Percentiles rank a stretch among this genome's conserved stretches.
These are phyloP conservation scores for Hipposideros armiger DNA, from an alignment of 2,113 vertebrate species.

Conservation along the genomic window DNA sequence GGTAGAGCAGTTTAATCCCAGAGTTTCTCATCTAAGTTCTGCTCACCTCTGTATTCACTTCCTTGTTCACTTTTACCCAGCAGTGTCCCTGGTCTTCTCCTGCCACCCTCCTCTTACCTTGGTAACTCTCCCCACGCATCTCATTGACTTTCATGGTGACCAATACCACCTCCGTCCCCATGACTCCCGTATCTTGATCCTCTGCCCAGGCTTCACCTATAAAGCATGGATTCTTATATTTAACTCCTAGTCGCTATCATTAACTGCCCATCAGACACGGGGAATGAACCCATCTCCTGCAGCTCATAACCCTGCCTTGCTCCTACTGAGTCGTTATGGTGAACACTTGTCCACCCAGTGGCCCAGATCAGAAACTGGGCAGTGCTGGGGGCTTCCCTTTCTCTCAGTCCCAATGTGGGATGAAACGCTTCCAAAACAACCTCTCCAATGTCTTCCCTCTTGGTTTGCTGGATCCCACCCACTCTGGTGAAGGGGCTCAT, in stretches of 20 bases:
- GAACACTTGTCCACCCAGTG: neutral
- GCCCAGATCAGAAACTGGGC: neutral
- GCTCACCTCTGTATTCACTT: neutral
- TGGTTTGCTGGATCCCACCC: rapidly evolving
- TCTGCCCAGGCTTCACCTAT: neutral
- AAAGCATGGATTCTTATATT: neutral
- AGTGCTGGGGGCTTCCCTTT: neutral
- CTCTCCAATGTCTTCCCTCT: neutral
- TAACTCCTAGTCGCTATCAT: neutral
- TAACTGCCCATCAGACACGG: too few species aligned
- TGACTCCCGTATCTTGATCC: neutral
- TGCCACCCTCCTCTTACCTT: neutral
- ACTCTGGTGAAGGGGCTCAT: neutral
- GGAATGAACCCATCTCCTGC: too few species aligned
- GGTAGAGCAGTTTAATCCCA: neutral
- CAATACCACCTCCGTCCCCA: rapidly evolving
- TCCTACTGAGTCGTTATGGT: neutral
- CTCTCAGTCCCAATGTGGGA: neutral
- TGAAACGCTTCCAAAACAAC: neutral
- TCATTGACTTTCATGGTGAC: neutral
- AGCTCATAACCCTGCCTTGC: neutral
- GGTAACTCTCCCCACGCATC: too few species aligned
- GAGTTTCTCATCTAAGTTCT: neutral
- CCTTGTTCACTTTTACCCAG: neutral
- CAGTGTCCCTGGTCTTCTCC: neutral